A percentile compares a stretch with the other conserved stretches of the same genome.
phyloP scores from a whole-genome alignment of 2,113 vertebrate species.

The Ia io region DNA sequence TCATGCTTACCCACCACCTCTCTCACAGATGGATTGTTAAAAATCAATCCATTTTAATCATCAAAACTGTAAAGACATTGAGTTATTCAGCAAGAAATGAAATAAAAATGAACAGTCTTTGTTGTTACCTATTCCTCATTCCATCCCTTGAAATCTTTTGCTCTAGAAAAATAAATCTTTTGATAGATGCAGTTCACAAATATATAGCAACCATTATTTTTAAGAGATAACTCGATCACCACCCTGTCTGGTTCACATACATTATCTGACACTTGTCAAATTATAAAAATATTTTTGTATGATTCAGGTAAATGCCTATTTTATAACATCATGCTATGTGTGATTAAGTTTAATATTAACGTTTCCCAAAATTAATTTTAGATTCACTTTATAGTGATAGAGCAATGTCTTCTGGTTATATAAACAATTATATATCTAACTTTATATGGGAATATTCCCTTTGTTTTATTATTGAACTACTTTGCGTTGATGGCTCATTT shows the following conservation, averaged over 20 bases:
- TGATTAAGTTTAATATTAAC: constrained; percentile 7
- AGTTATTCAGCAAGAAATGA: background rate
- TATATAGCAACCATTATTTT: background rate
- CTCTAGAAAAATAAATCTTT: background rate
- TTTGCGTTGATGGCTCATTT: background rate
- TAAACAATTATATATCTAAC: background rate
- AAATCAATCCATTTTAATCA: background rate
- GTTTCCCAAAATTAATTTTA: background rate
- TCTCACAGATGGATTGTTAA: background rate
- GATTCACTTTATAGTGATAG: background rate
- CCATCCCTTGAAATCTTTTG: background rate
- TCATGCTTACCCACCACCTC: background rate
- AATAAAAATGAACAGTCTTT: background rate
- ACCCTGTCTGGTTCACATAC: background rate
- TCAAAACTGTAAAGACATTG: background rate
- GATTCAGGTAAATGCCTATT: background rate
- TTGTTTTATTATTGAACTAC: background rate
- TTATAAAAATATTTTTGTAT: background rate
- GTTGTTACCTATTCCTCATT: background rate
- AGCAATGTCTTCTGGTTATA: background rate
- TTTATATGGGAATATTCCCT: background rate
- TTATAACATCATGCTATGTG: background rate
- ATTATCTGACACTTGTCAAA: background rate
- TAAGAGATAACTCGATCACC: background rate
- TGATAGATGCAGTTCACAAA: background rate